Evolutionary conservation across 1,140 invertebrate genomes (phyloP).

Genomic region (Drosophila azteca): DNA sequence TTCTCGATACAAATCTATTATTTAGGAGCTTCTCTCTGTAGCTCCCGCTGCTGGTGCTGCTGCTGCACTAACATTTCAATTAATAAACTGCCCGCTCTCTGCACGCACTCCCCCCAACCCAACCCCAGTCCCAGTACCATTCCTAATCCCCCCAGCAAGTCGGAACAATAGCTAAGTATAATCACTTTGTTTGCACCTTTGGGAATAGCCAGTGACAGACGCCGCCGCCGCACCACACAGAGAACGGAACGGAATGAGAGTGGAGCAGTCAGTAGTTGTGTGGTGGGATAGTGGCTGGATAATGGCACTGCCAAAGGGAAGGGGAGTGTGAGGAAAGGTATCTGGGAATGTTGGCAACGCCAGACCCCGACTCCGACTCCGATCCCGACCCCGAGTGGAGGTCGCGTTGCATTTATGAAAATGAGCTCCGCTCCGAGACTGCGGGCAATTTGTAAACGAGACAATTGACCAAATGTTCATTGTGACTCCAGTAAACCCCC

Average conservation of each 20-base stretch:
- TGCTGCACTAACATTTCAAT: constrained; percentile 78
- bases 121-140: constrained; percentile 7
- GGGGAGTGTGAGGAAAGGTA: neutral
- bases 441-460: constrained; percentile 74
- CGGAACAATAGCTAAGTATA: constrained; percentile 80
- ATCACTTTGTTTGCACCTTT: constrained; percentile 82
- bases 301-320: constrained; percentile 9
- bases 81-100: constrained; percentile 71
- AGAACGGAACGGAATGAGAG: constrained; percentile 21
- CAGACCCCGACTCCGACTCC: neutral
- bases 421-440: constrained; percentile 56
- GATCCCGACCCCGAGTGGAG: neutral
- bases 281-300: constrained; percentile 32
- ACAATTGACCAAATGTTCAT: constrained; percentile 73
- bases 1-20: constrained; percentile 82
- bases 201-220: constrained; percentile 79
- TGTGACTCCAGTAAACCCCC: constrained; percentile 20
- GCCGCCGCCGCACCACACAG: constrained; percentile 47
- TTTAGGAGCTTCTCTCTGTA: constrained; percentile 60
- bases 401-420: constrained; percentile 72
- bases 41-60: constrained; percentile 42
- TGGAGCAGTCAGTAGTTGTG: constrained; percentile 1
- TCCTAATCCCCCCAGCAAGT: constrained; percentile 40
- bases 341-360: constrained; percentile 22
- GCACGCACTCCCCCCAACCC: constrained; percentile 30